Evolutionary conservation across 2,888 invertebrate species (phyloP).

Genomic region (Ichneumoninae sp.): DNA sequence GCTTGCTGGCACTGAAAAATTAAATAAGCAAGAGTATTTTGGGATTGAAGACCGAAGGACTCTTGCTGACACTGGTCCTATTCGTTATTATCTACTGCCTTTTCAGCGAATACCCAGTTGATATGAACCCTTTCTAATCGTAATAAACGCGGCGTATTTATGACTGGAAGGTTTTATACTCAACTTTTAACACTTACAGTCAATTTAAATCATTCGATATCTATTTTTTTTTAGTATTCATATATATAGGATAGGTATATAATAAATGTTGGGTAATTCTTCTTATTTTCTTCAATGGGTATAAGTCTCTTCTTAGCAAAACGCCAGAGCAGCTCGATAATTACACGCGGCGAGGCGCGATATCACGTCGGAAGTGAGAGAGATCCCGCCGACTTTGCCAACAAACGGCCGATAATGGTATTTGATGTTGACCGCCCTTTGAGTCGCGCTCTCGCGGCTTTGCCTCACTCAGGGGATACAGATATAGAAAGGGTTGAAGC

Average conservation of each 20-base stretch:
- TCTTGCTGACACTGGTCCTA: neutral
- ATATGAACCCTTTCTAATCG: neutral
- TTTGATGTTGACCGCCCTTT: conserved; percentile 82
- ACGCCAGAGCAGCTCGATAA: neutral
- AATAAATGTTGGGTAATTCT: neutral
- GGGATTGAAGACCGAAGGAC: conserved; percentile 20
- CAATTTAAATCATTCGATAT: too few relatives aligned
- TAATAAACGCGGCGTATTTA: too few relatives aligned
- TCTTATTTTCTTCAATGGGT: neutral
- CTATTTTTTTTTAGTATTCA: too few relatives aligned
- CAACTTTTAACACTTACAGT: too few relatives aligned
- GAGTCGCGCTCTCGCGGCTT: conserved; percentile 63
- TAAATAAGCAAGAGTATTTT: conserved; percentile 68
- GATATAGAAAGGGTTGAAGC: conserved; percentile 11
- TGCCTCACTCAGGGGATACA: conserved; percentile 23
- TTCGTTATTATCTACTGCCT: conserved; percentile 1
- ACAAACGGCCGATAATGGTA: conserved; percentile 77
- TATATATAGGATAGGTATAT: too few relatives aligned
- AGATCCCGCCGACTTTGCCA: conserved; percentile 10
- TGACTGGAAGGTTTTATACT: too few relatives aligned
- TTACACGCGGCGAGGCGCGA: neutral
- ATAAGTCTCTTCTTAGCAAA: neutral
- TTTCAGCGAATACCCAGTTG: conserved; percentile 34
- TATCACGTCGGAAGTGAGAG: conserved; percentile 35
- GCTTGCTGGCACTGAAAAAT: conserved; percentile 80